Base-by-base conservation (phyloP, 2,113 vertebrate species). In the Salvelinus alpinus region DNA sequence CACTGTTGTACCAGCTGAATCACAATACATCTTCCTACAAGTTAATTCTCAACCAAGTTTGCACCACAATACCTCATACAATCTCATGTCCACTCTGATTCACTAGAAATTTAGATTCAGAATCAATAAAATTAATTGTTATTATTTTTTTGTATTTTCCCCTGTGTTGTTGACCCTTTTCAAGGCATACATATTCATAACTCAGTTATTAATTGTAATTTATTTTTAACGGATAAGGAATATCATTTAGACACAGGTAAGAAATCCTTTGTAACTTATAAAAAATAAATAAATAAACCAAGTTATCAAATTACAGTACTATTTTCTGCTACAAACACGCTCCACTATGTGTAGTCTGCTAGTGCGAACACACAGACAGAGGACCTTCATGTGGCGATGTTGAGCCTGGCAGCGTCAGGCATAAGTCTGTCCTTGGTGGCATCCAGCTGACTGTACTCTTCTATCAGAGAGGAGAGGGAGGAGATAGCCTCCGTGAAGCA, bases 371-470 rank as follows among this genome's bases (percentile, higher is more conserved):
- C 70, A n/a, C 18, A 1, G 12, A 22, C 24, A 59, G 2, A 38
- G 29, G 18, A 71, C 44, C 77, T 83, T 95, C 86, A 97, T 70
- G 87, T 67, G 72, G 94, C 95, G 57, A 99, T 91, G 71, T 86
- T 81, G 47, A 99, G 89, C 80, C 97, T 93, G 65, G 93, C 85
- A 2, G 93, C 78, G 1, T 94, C 93, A 12, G 84, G 86, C 22
- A 83, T n/a, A 29, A 92, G 88, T 31, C 73, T 76, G 72, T 76
- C 79, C 83, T 91, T 94, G 29, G 92, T 92, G 76, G 86, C 91
- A 72, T 98, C 95, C 71, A 99, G 89, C 12, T 95, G 92, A 34
- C 85, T 78, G 72, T 99, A 99, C 68, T 98, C 95, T 77, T 96
- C 94, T 71, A 99, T 97, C 77, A 99, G 92, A 0, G 93, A 88